phyloP scores from a whole-genome alignment of 2,113 vertebrate genomes.

The Recurvirostra avosetta region DNA sequence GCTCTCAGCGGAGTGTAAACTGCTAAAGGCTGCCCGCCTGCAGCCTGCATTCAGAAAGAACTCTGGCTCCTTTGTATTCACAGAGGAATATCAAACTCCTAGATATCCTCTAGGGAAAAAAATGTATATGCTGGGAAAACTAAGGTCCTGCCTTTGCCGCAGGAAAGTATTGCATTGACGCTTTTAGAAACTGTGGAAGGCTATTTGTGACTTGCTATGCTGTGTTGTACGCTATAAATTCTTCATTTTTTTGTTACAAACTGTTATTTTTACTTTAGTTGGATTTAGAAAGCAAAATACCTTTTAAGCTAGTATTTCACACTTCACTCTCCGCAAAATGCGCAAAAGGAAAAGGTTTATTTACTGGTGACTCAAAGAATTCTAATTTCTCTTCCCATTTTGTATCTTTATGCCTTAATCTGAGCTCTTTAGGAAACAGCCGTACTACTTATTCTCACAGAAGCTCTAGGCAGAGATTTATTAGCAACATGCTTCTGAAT shows the following conservation, averaged over 20 bases:
- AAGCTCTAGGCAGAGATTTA: not conserved
- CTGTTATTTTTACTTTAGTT: not conserved
- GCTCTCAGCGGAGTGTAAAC: not conserved
- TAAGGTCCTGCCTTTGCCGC: not conserved
- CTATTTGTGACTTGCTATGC: not conserved
- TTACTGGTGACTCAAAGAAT: not conserved
- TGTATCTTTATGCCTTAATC: not conserved
- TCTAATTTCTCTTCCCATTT: not conserved
- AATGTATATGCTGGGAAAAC: not conserved
- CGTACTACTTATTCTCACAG: not conserved
- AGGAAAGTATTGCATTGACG: not conserved
- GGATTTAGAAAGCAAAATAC: not conserved
- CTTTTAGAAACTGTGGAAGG: not conserved
- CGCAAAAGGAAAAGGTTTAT: not conserved
- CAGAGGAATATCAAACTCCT: not conserved
- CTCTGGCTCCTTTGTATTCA: not conserved
- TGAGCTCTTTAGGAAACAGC: not conserved
- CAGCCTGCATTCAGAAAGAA: not conserved
- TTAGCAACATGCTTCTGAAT: not conserved
- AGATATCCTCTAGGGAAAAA: not conserved
- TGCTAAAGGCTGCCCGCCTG: not conserved
- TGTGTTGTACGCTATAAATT: not conserved
- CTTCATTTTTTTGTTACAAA: not conserved
- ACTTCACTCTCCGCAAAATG: not conserved
- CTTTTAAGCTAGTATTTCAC: not conserved